Conservation (phyloP, 2,113 vertebrate species). For the Aphelocoma coerulescens region DNA sequence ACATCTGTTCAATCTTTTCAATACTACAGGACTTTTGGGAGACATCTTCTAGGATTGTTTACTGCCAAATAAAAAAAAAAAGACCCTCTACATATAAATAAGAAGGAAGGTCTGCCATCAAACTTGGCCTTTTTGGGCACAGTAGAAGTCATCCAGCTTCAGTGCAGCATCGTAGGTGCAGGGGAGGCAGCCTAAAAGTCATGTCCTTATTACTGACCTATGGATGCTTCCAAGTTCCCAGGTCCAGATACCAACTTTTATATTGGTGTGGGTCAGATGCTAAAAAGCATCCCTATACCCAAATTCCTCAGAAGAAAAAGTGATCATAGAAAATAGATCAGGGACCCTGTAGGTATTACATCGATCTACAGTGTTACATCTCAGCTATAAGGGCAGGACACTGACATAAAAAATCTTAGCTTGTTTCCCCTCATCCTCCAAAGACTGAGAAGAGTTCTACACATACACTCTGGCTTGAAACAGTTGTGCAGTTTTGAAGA, state of each 20-base stretch:
- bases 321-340: neutral
- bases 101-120: neutral
- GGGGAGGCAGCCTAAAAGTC: neutral
- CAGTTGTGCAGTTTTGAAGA: neutral
- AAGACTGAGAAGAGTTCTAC: neutral
- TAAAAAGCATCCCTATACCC: neutral
- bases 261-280: neutral
- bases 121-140: neutral
- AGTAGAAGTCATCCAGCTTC: neutral
- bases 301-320: neutral
- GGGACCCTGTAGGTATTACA: neutral
- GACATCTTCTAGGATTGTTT: neutral
- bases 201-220: neutral
- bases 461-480: neutral
- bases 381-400: neutral
- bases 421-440: neutral
- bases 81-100: accelerated
- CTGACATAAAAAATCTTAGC: accelerated
- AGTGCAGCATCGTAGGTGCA: neutral
- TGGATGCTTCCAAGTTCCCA: neutral
- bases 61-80: neutral
- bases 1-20: neutral
- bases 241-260: neutral
- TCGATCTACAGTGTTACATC: neutral
- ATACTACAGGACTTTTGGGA: neutral